These are phyloP conservation scores for Drosophila punjabiensis DNA, from an alignment of 1,140 invertebrate species.

Conservation along the genomic window DNA sequence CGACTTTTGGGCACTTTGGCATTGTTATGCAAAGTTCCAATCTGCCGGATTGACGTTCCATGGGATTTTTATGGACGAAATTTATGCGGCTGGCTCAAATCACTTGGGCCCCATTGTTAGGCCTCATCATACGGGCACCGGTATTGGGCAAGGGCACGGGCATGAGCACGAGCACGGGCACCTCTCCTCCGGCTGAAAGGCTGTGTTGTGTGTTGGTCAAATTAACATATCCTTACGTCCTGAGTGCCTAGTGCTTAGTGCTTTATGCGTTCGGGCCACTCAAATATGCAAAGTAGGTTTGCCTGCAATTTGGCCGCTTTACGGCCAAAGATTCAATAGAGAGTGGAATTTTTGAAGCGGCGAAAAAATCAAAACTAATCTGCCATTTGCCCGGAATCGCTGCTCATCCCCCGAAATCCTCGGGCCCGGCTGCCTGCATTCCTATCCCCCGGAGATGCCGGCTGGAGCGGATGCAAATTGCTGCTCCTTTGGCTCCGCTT, in stretches of 20 bases:
- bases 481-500: constrained; percentile 36
- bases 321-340: constrained; percentile 78
- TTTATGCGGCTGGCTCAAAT: constrained; percentile 76
- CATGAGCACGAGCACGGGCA: constrained; percentile 46
- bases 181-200: constrained; percentile 26
- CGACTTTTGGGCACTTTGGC: constrained; percentile 38
- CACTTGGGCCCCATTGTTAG: constrained; percentile 80
- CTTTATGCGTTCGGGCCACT: constrained; percentile 68
- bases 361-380: constrained; percentile 82
- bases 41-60: constrained; percentile 47
- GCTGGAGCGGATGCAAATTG: constrained; percentile 66
- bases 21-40: constrained; percentile 77
- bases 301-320: constrained; percentile 80
- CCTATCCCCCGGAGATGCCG: not conserved
- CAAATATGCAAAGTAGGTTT: constrained; percentile 80
- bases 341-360: constrained; percentile 53
- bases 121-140: constrained; percentile 65
- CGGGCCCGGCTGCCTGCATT: not conserved
- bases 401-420: constrained; percentile 48
- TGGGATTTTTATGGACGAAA: constrained; percentile 66
- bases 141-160: not conserved
- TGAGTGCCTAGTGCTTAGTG: constrained; percentile 48
- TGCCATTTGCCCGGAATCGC: constrained; percentile 70
- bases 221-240: constrained; percentile 80
- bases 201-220: constrained; percentile 52